Base-by-base conservation (phyloP, 1,140 invertebrate genomes). In the Batillaria attramentaria region DNA sequence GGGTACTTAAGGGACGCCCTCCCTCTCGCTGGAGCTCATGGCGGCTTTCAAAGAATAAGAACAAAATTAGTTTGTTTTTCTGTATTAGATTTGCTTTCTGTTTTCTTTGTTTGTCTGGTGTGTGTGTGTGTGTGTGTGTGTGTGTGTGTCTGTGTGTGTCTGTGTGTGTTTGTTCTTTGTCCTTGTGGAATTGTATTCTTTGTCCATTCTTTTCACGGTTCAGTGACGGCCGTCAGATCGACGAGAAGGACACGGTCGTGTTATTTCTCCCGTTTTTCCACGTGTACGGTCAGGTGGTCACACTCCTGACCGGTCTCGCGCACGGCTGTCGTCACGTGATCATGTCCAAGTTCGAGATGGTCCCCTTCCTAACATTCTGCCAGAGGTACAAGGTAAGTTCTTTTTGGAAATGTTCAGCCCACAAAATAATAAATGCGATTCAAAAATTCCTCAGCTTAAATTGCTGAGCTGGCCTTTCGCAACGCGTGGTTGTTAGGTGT, bases 261-360 rank as follows among this genome's bases (percentile, higher is more conserved):
- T 86, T 88, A 0, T 90, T 97, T 10, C 87, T 97, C 57, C 96
- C 96, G 3, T 93, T 96, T 86, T 97, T 95, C 84, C 97, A 98
- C 85, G 95, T 95, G 78, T 97, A 95, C 87, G 96, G 96, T 0
- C 91, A 96, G 83, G 82, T 83, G 35, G 77, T 83, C 18, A 81
- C 87, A 20, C 79, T 92, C 72, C 72, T 82, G 20, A 73, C 86
- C 16, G 79, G 79, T 20, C 80, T 97, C 41, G 83, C 90, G 0
- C 83, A 87, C 16, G 96, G 96, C 0, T 80, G 90, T 1, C 94
- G 94, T 84, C 72, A 95, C 39, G 91, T 96, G 0, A 94, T 95
- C 0, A 70, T 97, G 73, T 94, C 95, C 2, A 94, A 93, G 89
- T 97, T 97, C 87, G 92, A 95, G 16, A 92, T 93, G 79, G 85